phyloP scores from a whole-genome alignment of 2,113 vertebrate genomes.

The Equus przewalskii region DNA sequence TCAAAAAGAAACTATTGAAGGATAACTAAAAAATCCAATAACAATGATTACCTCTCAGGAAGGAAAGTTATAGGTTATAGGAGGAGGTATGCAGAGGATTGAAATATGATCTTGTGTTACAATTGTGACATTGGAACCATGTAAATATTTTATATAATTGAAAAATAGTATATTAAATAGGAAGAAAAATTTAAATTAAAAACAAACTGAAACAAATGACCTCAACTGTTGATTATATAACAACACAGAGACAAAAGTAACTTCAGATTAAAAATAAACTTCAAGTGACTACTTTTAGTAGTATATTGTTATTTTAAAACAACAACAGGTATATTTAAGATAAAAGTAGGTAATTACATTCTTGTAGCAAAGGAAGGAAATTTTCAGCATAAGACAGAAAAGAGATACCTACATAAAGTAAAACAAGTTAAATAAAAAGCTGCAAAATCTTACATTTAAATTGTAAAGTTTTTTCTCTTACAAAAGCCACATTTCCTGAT shows the following conservation, averaged over 20 bases:
- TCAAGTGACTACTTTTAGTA: background rate
- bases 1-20: background rate
- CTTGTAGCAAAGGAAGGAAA: background rate
- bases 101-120: background rate
- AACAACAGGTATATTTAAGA: background rate
- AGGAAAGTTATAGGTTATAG: background rate
- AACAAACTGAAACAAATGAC: background rate
- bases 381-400: background rate
- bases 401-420: background rate
- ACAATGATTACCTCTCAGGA: background rate
- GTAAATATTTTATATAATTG: background rate
- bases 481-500: background rate
- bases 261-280: background rate
- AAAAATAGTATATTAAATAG: background rate
- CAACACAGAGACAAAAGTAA: background rate
- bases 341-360: background rate
- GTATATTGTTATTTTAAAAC: conserved; percentile 14
- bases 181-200: background rate
- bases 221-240: background rate
- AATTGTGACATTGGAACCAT: background rate
- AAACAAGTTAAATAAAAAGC: background rate
- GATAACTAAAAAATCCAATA: background rate
- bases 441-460: background rate
- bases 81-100: background rate
- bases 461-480: background rate